Evolutionary conservation across 2,888 invertebrate species (phyloP), one percentile per base, ranked within the genome.

Genomic region (Pristionchus exspectatus): DNA sequence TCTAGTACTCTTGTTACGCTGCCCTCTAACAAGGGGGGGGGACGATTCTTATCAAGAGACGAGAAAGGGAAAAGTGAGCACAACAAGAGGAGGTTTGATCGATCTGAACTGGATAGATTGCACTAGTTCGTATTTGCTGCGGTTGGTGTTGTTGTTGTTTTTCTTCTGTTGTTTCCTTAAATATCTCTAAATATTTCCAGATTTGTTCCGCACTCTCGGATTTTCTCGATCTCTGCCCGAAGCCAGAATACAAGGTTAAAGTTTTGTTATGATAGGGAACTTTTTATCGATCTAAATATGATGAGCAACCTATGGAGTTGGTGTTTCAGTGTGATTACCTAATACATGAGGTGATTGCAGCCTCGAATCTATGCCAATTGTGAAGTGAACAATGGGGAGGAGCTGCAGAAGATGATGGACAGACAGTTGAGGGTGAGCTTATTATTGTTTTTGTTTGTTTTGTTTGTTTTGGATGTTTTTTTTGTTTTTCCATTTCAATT

Each of bases 321-420:
- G 24, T 63, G 14, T 72, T 30, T 72, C 33, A 30, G 10, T 9
- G 18, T 12, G 69, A 12, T 66, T 66, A 1, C 38, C 18, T 18
- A 18, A 9, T 24, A 77, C 16, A 77, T 44, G 24, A 2, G 14
- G 21, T 24, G 24, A 30, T 50, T 83, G 27, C 56, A 56, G 54
- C 16, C 14, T 7, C 14, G 83, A n/a, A 18, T 44, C 56, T 83
- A 27, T 27, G 56, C 54, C 12, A 33, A 44, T 9, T 7, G 14
- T 4, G 59, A 10, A 3, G 56, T 85, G 59, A 14, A 1, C 7
- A 50, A 30, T 33, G 16, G 30, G 16, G 21, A 33, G 10, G 84
- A 85, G 59, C 59, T 85, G 27, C 27, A 85, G 30, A 56, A 30
- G 84, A 85, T 21, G 84, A 38, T 85, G 16, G 84, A 85, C 12